phyloP scores from a whole-genome alignment of 2,113 vertebrate species.

The Neomonachus schauinslandi region DNA sequence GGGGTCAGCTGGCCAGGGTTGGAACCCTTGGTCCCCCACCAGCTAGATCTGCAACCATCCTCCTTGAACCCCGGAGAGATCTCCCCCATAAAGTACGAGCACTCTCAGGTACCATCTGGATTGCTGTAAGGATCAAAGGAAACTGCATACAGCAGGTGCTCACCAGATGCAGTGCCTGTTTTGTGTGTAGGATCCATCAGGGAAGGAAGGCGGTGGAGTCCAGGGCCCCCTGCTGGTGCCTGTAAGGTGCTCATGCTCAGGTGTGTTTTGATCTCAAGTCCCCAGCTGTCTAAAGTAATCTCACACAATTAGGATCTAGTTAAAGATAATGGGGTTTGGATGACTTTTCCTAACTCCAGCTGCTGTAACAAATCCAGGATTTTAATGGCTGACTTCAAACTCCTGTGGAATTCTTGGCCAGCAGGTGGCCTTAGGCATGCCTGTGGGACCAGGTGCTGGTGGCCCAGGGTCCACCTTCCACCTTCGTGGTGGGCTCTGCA shows the following conservation, averaged over 20 bases:
- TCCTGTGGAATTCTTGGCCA: neutral
- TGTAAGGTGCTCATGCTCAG: too few species aligned
- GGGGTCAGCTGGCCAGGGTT: neutral
- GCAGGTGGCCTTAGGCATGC: neutral
- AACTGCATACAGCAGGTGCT: neutral
- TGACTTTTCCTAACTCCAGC: neutral
- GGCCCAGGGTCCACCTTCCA: neutral
- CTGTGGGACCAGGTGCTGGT: neutral
- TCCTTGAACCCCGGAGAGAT: neutral
- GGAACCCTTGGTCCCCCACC: neutral
- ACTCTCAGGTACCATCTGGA: neutral
- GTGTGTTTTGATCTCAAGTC: neutral
- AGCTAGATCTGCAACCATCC: neutral
- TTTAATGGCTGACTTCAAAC: neutral
- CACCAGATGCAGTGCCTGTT: neutral
- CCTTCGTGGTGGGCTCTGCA: neutral
- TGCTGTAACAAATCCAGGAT: neutral
- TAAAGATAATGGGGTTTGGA: neutral
- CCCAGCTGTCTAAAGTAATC: neutral
- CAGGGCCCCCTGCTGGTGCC: neutral
- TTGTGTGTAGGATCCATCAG: neutral
- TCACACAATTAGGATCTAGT: neutral
- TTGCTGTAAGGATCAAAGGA: neutral
- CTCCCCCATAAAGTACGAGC: neutral
- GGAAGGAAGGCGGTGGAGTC: neutral